Evolutionary conservation across 2,888 invertebrate genomes (phyloP), one percentile per base, ranked within the genome.

Genomic region (Heliconius sara): DNA sequence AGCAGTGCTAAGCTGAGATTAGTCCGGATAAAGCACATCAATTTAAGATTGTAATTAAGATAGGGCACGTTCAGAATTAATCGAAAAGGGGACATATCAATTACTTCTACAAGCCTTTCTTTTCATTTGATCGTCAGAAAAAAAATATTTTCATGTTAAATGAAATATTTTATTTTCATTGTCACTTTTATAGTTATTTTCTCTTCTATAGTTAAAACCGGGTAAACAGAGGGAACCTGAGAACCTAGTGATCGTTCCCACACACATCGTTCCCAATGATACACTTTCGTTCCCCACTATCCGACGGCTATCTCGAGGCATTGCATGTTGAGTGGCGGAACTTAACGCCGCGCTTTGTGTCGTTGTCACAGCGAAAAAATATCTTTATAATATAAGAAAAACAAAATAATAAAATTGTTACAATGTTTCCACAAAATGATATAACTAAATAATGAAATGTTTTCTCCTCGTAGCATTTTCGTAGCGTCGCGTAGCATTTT

Each of bases 11-110:
- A 82, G 73, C 74, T 65, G 74, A 81, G 79, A 80, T 80, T 78
- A 78, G 79, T 81, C 81, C 79, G 79, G 82, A 82, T 81, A 81
- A 82, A 78, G 75, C 78, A 79, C 82, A 82, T 82, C 82, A 82
- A 82, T 82, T 82, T 80, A 79, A 76, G 79, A 81, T 82, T 78
- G 79, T 81, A 81, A 82, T 82, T 82, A 81, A 82, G 81, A 82
- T 82, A 82, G 78, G 81, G 76, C 82, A 82, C 81, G 82, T 82
- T 80, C 81, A 78, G 66, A 65, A 78, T 71, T 76, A 73, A 78
- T 77, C 67, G 73, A 60, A 68, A 74, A 79, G 25, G 47, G 67
- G 57, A 74, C 67, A 73, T 74, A 79, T 79, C 78, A 79, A 79
- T 75, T 79, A 79, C 60, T 68, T 27, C 63, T 75, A 66, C 65